These are phyloP conservation scores for Phrixothrix hirtus DNA, from an alignment of 2,888 invertebrate species.

Conservation along the genomic window DNA sequence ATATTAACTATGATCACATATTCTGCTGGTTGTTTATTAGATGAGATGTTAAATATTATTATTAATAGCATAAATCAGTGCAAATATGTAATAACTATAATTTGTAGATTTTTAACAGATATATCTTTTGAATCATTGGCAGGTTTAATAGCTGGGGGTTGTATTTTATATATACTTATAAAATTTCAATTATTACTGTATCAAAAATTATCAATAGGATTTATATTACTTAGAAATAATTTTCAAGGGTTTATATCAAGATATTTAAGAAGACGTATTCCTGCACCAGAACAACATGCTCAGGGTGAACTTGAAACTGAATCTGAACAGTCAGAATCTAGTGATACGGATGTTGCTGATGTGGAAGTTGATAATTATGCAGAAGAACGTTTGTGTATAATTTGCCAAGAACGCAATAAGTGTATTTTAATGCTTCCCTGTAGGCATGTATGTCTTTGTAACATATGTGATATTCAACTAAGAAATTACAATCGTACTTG, in stretches of 20 bases:
- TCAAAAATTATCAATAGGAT: slow-evolving; percentile 11
- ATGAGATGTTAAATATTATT: slow-evolving; percentile 19
- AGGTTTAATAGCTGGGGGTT: slow-evolving; percentile 41
- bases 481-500: slow-evolving; percentile 60
- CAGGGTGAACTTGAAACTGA: background rate
- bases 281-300: background rate
- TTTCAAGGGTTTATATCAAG: slow-evolving; percentile 3
- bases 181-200: slow-evolving; percentile 42
- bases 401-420: slow-evolving; percentile 62
- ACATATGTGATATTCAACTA: slow-evolving; percentile 58
- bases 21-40: slow-evolving; percentile 28
- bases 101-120: slow-evolving; percentile 44
- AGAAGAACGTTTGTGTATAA: slow-evolving; percentile 58
- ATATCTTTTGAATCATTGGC: slow-evolving; percentile 45
- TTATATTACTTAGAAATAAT: slow-evolving; percentile 3
- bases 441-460: slow-evolving; percentile 62
- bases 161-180: slow-evolving; percentile 41
- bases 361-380: background rate
- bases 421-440: slow-evolving; percentile 63
- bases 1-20: slow-evolving; percentile 29
- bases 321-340: slow-evolving; percentile 8
- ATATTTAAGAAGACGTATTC: background rate
- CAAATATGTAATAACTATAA: slow-evolving; percentile 17
- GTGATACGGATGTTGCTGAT: background rate
- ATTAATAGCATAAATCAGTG: slow-evolving; percentile 4